These are phyloP conservation scores for Lichenostomus cassidix DNA, from an alignment of 2,113 vertebrate species.

Conservation along the genomic window DNA sequence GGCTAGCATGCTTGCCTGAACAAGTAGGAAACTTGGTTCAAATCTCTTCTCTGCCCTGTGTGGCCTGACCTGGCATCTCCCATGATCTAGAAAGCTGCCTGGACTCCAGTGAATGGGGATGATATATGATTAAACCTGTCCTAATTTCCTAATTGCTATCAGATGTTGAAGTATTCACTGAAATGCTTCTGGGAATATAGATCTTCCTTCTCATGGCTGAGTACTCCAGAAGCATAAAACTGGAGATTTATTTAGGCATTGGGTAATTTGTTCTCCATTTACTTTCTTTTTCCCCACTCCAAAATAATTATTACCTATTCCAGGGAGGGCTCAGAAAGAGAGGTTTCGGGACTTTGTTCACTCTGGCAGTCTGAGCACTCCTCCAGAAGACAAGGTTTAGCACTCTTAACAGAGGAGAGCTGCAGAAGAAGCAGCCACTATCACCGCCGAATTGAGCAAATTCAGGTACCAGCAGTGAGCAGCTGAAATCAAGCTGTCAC, in stretches of 20 bases:
- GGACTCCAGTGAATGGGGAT: background rate
- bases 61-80: background rate
- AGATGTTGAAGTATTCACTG: background rate
- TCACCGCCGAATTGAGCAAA: background rate
- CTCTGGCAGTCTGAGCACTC: background rate
- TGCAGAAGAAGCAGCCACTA: background rate
- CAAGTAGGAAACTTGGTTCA: background rate
- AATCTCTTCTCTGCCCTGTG: background rate
- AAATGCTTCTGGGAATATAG: background rate
- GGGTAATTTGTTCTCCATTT: background rate
- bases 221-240: background rate
- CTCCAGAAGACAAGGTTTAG: background rate
- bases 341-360: rapidly evolving
- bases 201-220: background rate
- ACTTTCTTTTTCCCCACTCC: background rate
- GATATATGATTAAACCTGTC: background rate
- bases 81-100: background rate
- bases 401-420: background rate
- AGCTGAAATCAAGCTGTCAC: background rate
- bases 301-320: background rate
- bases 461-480: background rate
- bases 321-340: background rate
- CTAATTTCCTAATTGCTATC: background rate
- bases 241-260: background rate
- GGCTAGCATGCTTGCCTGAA: background rate